phyloP scores from a whole-genome alignment of 2,113 vertebrate genomes.

The Riparia riparia region DNA sequence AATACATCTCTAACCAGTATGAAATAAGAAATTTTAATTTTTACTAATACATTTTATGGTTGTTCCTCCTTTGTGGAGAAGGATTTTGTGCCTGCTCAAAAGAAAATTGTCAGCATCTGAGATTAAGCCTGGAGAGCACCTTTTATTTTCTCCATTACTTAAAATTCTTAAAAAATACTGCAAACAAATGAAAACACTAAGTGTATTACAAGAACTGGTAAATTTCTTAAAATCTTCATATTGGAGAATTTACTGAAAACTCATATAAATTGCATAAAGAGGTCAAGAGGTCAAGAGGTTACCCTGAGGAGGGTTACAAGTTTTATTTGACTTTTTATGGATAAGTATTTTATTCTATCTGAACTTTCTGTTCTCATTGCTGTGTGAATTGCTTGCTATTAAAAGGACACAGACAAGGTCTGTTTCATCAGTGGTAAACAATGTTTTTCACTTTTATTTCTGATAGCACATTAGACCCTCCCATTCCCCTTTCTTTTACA shows the following conservation, averaged over 20 bases:
- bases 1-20: slow-evolving; percentile 44
- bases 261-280: not conserved
- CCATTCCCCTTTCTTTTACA: not conserved
- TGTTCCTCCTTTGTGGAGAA: not conserved
- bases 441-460: slow-evolving; percentile 17
- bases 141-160: not conserved
- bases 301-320: not conserved
- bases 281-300: not conserved
- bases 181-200: not conserved
- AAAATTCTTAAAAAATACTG: not conserved
- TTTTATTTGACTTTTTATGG: slow-evolving; percentile 27
- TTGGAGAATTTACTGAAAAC: not conserved
- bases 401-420: slow-evolving; percentile 14
- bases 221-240: not conserved
- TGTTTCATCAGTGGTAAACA: slow-evolving; percentile 23
- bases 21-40: slow-evolving; percentile 70
- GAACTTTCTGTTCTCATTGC: slow-evolving; percentile 8
- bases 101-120: not conserved
- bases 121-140: not conserved
- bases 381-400: not conserved
- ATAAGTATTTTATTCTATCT: slow-evolving; percentile 20
- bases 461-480: slow-evolving; percentile 1
- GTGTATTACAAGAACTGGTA: not conserved
- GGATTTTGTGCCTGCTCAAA: not conserved
- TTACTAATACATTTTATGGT: slow-evolving; percentile 22